A percentile compares a stretch with the other conserved stretches of the same genome.
phyloP scores from a whole-genome alignment of 2,888 invertebrate species.

The Drosophila kambysellisi region DNA sequence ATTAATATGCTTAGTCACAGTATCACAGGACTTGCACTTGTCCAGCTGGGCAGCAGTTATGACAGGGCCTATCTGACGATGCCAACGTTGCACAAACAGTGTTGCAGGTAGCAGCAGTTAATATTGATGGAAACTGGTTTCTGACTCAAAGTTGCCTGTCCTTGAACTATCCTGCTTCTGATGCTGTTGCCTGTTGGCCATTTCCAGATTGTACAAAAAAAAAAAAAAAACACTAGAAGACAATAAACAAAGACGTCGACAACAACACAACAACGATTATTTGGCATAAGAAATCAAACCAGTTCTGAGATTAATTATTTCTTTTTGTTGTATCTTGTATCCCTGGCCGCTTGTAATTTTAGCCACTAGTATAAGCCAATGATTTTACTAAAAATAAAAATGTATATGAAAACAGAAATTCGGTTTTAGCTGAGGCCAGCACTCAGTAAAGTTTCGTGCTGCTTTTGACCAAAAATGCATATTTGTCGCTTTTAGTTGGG shows the following conservation, averaged over 20 bases:
- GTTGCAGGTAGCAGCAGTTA: constrained; percentile 3
- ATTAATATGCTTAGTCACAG: constrained; percentile 18
- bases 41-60: constrained; percentile 42
- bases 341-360: constrained; percentile 24
- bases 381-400: constrained; percentile 15
- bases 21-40: constrained; percentile 30
- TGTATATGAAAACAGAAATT: constrained; percentile 17
- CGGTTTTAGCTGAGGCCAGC: constrained; percentile 38
- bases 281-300: constrained; percentile 44
- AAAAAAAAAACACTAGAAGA: constrained; percentile 41
- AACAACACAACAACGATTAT: constrained; percentile 18
- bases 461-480: constrained; percentile 9
- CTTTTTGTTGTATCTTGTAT: constrained; percentile 12
- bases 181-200: constrained; percentile 15
- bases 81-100: constrained; percentile 18
- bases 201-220: constrained; percentile 43
- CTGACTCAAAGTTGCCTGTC: constrained; percentile 24
- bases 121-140: constrained; percentile 35
- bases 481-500: constrained; percentile 21
- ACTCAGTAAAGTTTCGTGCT: constrained; percentile 6
- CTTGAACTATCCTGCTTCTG: constrained; percentile 59
- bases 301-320: constrained; percentile 29
- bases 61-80: constrained; percentile 12
- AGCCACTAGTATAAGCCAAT: constrained; percentile 10
- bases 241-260: constrained; percentile 35